A percentile compares a stretch with the other conserved stretches of the same genome.
Evolutionary conservation across 2,797 vertebrate species (phyloP).

Genomic region (Craterocephalus amniculus): DNA sequence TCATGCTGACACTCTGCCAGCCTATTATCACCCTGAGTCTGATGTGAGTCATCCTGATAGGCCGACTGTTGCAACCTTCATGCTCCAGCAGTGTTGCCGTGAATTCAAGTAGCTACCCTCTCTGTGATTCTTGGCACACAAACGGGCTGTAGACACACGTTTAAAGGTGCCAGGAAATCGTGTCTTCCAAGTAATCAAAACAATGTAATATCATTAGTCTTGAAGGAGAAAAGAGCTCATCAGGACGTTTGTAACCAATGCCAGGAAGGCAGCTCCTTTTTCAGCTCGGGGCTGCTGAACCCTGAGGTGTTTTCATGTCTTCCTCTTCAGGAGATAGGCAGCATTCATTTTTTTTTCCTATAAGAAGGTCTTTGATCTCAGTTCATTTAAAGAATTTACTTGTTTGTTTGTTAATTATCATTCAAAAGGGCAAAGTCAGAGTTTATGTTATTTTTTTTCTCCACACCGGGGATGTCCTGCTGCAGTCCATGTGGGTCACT

Average conservation of each 20-base stretch:
- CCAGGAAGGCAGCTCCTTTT: not conserved
- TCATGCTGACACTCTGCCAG: conserved; percentile 54
- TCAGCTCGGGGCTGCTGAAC: not conserved
- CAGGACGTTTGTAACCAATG: not conserved
- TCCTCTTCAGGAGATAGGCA: not conserved
- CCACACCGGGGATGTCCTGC: not conserved
- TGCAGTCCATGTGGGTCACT: no score
- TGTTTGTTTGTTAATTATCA: not conserved
- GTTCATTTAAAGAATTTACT: not conserved
- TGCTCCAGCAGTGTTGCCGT: conserved; percentile 36
- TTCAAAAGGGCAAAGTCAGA: not conserved
- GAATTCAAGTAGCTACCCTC: conserved; percentile 46
- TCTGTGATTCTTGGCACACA: conserved; percentile 72
- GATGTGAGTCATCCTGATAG: conserved; percentile 62
- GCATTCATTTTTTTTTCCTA: not conserved
- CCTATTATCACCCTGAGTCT: conserved; percentile 28
- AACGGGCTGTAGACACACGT: conserved; percentile 41
- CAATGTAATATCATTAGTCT: conserved; percentile 55
- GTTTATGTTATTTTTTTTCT: not conserved
- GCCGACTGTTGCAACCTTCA: conserved; percentile 27
- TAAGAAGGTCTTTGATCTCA: not conserved
- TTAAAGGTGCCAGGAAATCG: conserved; percentile 55
- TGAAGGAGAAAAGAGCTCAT: not conserved
- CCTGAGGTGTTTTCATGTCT: not conserved
- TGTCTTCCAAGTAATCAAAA: conserved; percentile 66